These are phyloP conservation scores for Trachemys scripta DNA, from an alignment of 2,113 vertebrate genomes.

Conservation along the genomic window DNA sequence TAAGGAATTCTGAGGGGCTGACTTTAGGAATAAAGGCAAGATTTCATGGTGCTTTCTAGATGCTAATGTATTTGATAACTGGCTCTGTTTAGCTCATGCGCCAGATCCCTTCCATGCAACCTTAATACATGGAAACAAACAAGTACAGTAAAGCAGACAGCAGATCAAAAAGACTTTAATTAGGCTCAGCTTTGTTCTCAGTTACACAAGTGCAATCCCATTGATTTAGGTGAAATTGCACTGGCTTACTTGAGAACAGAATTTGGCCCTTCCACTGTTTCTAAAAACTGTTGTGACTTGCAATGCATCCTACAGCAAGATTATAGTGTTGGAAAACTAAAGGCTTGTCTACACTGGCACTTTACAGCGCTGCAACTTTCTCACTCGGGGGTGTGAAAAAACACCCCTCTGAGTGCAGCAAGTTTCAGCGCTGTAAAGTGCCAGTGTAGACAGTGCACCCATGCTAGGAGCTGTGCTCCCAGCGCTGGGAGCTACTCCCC, in stretches of 20 bases:
- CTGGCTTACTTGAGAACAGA: slow-evolving; percentile 69
- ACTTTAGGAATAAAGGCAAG: neutral
- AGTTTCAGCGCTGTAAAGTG: no score
- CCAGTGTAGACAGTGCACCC: no score
- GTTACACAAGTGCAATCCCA: slow-evolving; percentile 56
- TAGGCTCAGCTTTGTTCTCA: slow-evolving; percentile 55
- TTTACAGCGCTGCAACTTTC: no score
- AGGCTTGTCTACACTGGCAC: no score
- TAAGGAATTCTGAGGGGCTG: neutral
- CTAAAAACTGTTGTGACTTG: slow-evolving; percentile 53
- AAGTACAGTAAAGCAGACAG: neutral
- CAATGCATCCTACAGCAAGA: slow-evolving; percentile 34
- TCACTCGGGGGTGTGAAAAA: no score
- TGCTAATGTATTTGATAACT: slow-evolving; percentile 11
- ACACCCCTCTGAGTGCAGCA: no score
- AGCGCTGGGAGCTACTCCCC: no score
- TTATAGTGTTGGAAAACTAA: neutral
- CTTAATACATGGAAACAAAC: neutral
- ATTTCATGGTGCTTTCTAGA: neutral
- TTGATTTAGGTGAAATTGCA: slow-evolving; percentile 67
- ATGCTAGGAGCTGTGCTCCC: no score
- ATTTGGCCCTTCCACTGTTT: slow-evolving; percentile 66
- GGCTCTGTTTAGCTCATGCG: slow-evolving; percentile 34
- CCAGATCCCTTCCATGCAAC: slow-evolving; percentile 55
- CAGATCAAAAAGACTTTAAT: slow-evolving; percentile 65